Conservation (phyloP, 2,113 vertebrate species). For the Aleadryas rufinucha region DNA sequence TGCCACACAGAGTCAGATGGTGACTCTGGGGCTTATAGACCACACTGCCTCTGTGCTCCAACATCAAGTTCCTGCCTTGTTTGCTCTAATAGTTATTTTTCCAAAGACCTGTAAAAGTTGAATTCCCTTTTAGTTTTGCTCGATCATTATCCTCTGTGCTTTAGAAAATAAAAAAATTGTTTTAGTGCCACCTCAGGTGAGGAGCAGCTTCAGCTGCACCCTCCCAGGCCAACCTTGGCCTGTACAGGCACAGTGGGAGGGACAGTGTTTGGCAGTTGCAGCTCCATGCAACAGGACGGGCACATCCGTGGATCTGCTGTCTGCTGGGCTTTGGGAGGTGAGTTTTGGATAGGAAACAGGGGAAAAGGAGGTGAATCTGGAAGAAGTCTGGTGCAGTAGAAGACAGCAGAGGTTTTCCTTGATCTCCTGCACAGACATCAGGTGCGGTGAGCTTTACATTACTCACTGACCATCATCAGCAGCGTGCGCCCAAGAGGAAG, state of each 20-base stretch:
- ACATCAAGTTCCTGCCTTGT: neutral
- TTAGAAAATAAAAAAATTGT: neutral
- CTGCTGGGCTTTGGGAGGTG: neutral
- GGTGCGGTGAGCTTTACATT: neutral
- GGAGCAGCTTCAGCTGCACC: neutral
- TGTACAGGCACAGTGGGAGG: neutral
- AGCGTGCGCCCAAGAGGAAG: neutral
- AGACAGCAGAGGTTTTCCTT: neutral
- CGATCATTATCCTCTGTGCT: neutral
- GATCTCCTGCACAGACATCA: neutral
- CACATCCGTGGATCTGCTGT: neutral
- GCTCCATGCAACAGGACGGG: neutral
- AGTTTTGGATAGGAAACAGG: neutral
- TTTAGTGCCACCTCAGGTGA: neutral
- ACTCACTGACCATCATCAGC: neutral
- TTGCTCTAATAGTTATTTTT: neutral
- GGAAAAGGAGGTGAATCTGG: neutral
- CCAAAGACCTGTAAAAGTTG: neutral
- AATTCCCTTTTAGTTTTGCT: neutral
- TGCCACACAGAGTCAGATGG: accelerated
- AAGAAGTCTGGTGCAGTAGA: neutral
- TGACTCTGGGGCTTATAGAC: neutral
- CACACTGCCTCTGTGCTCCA: neutral
- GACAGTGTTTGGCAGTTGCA: neutral
- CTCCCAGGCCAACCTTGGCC: neutral